Evolutionary conservation across 30 jellyfish, hydroid and myxozoan species (phyloP).

Genomic region (Sanderia malayensis): DNA sequence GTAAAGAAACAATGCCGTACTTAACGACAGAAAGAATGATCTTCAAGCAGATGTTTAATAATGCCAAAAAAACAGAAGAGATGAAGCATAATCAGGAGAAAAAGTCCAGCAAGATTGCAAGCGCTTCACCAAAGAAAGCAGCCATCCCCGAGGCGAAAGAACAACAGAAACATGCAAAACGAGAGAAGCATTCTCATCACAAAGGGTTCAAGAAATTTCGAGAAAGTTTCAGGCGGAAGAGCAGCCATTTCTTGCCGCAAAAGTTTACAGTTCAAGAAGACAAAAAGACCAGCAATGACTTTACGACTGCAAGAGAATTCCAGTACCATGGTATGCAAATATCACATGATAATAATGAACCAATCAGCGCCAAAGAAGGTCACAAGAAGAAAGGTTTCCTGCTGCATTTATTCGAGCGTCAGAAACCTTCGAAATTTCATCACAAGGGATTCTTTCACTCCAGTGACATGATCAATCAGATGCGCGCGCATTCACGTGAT

Average conservation of each 20-base stretch:
- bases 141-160: constrained; percentile 8
- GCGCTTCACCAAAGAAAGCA: constrained; percentile 22
- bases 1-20: constrained; percentile 45
- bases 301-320: constrained; percentile 28
- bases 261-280: constrained; percentile 52
- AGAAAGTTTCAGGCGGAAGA: constrained; percentile 43
- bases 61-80: constrained; percentile 52
- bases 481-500: constrained; percentile 50
- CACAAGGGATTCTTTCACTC: constrained; percentile 28
- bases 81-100: constrained; percentile 11
- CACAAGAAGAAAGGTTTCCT: constrained; percentile 43
- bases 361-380: constrained; percentile 29
- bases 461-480: constrained; percentile 30
- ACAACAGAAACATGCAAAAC: constrained; percentile 12
- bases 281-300: constrained; percentile 19
- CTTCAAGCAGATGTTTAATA: constrained; percentile 37
- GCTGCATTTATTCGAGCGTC: constrained; percentile 21
- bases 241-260: constrained; percentile 54
- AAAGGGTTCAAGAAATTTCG: constrained; percentile 49
- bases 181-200: neutral
- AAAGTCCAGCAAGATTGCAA: constrained; percentile 17
- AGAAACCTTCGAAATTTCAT: constrained; percentile 5
- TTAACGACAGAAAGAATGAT: constrained; percentile 53
- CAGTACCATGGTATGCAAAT: constrained; percentile 41
- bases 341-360: constrained; percentile 54